Percentiles rank a stretch among this genome's conserved stretches.
Evolutionary conservation across 2,888 invertebrate species (phyloP).

Genomic region (Tetragonisca angustula): DNA sequence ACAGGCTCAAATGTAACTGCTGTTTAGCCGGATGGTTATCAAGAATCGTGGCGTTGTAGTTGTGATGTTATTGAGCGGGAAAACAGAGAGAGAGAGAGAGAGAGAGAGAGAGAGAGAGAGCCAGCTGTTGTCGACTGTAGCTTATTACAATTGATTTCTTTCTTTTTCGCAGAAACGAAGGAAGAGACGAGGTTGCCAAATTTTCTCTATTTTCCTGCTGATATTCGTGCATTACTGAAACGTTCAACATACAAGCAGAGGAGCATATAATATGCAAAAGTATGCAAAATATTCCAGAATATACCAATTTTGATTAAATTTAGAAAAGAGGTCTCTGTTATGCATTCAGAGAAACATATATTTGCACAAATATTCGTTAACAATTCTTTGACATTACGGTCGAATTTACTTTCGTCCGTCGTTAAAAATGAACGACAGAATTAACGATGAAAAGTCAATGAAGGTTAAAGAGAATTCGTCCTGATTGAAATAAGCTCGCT

Average conservation of each 20-base stretch:
- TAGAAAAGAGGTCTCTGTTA: background rate
- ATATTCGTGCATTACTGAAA: background rate
- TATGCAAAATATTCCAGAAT: background rate
- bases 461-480: background rate
- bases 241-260: background rate
- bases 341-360: background rate
- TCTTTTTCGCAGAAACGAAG: too few species aligned
- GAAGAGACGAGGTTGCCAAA: too few species aligned
- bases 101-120: too few species aligned
- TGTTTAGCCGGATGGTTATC: conserved; percentile 20
- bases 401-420: background rate
- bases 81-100: background rate
- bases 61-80: conserved; percentile 16
- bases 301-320: background rate
- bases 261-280: background rate
- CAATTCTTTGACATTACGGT: background rate
- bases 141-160: too few species aligned
- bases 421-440: background rate
- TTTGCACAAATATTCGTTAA: background rate
- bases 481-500: background rate
- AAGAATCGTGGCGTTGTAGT: background rate
- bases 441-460: background rate
- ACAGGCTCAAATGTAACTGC: background rate
- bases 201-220: too few species aligned
- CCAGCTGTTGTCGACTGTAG: too few species aligned